A percentile compares a stretch with the other conserved stretches of the same genome.
phyloP scores from a whole-genome alignment of 2,113 vertebrate species.

The Gobiocypris rarus region DNA sequence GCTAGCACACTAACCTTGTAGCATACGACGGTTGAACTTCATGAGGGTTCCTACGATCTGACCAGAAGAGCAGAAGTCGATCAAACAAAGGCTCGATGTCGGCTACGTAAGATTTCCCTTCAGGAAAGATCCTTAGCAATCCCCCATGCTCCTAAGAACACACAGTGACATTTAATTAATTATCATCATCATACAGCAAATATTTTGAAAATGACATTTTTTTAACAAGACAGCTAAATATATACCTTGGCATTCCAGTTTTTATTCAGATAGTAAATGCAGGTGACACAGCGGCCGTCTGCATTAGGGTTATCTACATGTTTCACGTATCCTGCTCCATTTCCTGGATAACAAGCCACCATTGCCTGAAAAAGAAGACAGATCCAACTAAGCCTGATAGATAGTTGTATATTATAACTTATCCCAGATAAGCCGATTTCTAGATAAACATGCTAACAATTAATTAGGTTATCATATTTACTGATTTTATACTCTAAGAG shows the following conservation, averaged over 20 bases:
- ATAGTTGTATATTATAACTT: background rate
- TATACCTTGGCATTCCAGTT: conserved; percentile 89
- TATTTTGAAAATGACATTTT: background rate
- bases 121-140: conserved; percentile 91
- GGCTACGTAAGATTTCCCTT: conserved; percentile 86
- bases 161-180: conserved; percentile 24
- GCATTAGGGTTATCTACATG: conserved; percentile 91
- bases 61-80: conserved; percentile 94
- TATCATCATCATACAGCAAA: background rate
- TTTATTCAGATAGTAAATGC: conserved; percentile 92
- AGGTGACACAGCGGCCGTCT: conserved; percentile 88
- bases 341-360: conserved; percentile 90
- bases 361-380: conserved; percentile 79
- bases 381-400: background rate
- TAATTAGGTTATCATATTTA: background rate
- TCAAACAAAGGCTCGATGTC: conserved; percentile 95
- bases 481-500: background rate
- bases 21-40: conserved; percentile 93
- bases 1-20: conserved; percentile 11
- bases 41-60: conserved; percentile 93
- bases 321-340: conserved; percentile 88
- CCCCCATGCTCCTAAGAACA: conserved; percentile 86
- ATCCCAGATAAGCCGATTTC: background rate
- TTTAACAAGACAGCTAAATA: background rate
- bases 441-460: background rate